phyloP scores from a whole-genome alignment of 2,888 invertebrate genomes.

The Coleophora flavipennella region DNA sequence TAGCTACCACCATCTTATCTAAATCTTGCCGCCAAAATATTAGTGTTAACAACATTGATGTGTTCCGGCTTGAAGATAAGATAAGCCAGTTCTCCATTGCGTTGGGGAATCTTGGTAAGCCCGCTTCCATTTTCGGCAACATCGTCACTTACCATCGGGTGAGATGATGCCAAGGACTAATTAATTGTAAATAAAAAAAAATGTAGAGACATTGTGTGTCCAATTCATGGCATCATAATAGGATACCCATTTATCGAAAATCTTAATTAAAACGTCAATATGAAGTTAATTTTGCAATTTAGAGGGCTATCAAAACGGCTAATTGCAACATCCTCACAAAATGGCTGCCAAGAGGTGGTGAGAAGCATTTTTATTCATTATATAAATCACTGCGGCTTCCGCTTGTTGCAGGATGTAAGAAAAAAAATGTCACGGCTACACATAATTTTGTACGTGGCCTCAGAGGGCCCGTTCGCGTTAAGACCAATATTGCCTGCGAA shows the following conservation, averaged over 20 bases:
- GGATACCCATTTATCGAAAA: not conserved
- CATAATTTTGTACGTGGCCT: slow-evolving; percentile 68
- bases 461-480: slow-evolving; percentile 37
- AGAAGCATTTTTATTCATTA: slow-evolving; percentile 70
- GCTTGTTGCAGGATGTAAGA: slow-evolving; percentile 37
- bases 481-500: slow-evolving; percentile 50
- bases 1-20: too few relatives aligned
- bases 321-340: slow-evolving; percentile 59
- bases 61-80: too few relatives aligned
- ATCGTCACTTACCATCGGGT: too few relatives aligned
- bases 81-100: too few relatives aligned
- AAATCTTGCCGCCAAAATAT: too few relatives aligned
- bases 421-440: slow-evolving; percentile 67
- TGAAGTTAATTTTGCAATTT: slow-evolving; percentile 28
- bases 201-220: too few relatives aligned
- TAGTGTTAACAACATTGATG: too few relatives aligned
- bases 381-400: slow-evolving; percentile 61
- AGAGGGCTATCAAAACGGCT: slow-evolving; percentile 49
- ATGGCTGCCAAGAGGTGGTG: slow-evolving; percentile 29
- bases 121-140: too few relatives aligned
- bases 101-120: too few relatives aligned
- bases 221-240: too few relatives aligned
- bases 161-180: too few relatives aligned
- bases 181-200: too few relatives aligned
- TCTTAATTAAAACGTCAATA: slow-evolving; percentile 6